Evolutionary conservation across 2,888 invertebrate genomes (phyloP).

Genomic region (Netelia melanura): DNA sequence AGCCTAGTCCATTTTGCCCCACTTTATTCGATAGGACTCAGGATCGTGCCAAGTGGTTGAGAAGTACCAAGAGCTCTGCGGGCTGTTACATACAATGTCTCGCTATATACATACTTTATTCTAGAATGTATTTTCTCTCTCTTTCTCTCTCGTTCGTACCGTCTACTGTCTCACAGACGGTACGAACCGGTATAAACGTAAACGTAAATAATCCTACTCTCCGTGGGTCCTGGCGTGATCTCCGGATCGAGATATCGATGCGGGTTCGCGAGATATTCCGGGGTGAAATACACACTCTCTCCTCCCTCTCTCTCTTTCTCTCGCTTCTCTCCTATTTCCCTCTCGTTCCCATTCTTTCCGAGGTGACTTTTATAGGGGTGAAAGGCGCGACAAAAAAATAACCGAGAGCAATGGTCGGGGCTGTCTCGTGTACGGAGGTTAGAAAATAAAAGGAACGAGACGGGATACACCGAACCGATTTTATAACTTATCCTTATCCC

Average conservation of each 20-base stretch:
- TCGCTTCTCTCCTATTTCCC: constrained; percentile 14
- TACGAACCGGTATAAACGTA: neutral
- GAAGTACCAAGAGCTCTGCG: constrained; percentile 35
- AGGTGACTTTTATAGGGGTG: constrained; percentile 29
- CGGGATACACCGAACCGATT: constrained; percentile 1
- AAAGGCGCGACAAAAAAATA: constrained; percentile 9
- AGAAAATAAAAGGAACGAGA: constrained; percentile 20
- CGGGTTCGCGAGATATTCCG: constrained; percentile 43
- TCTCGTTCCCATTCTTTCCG: constrained; percentile 17
- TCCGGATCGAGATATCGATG: constrained; percentile 58
- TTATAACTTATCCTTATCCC: too few species aligned
- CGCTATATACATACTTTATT: neutral
- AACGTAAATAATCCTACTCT: constrained; percentile 47
- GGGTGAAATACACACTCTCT: constrained; percentile 1
- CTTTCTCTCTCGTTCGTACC: constrained; percentile 1
- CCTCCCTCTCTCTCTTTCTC: neutral
- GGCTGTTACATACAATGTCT: constrained; percentile 22
- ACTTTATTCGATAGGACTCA: constrained; percentile 5
- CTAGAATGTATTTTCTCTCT: constrained; percentile 2
- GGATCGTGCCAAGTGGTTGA: constrained; percentile 55
- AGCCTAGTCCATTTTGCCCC: neutral
- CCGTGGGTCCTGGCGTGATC: constrained; percentile 23
- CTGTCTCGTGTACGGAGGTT: neutral
- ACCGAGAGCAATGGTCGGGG: constrained; percentile 16
- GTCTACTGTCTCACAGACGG: neutral